Evolutionary conservation across 2,888 invertebrate genomes (phyloP).

Genomic region (Clivina fossor): DNA sequence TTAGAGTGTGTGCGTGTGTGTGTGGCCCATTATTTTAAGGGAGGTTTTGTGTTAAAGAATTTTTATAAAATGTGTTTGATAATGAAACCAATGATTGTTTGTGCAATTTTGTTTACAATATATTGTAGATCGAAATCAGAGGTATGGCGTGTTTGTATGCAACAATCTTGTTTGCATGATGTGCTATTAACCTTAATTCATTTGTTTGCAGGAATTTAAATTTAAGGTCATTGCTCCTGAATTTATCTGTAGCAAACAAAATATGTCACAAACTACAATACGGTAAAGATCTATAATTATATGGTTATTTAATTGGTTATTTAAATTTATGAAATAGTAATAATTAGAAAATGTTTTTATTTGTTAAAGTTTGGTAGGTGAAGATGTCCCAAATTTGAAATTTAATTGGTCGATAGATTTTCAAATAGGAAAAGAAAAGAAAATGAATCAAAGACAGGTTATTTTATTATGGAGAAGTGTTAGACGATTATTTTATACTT

Average conservation of each 20-base stretch:
- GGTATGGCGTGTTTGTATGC: too few relatives aligned
- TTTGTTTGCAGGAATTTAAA: slow-evolving; percentile 29
- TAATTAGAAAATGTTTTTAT: not conserved
- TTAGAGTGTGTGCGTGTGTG: too few relatives aligned
- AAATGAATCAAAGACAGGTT: slow-evolving; percentile 32
- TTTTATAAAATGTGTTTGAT: too few relatives aligned
- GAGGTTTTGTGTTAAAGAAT: too few relatives aligned
- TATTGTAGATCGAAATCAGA: too few relatives aligned
- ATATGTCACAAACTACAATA: slow-evolving; percentile 31
- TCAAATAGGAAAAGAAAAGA: slow-evolving; percentile 2
- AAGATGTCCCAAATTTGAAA: slow-evolving; percentile 34
- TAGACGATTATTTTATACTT: slow-evolving; percentile 27
- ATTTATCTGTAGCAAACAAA: slow-evolving; percentile 29
- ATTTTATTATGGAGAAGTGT: slow-evolving; percentile 35
- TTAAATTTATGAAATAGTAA: not conserved
- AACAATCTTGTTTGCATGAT: too few relatives aligned
- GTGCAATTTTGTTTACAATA: too few relatives aligned
- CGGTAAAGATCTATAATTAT: too few relatives aligned
- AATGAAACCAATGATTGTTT: too few relatives aligned
- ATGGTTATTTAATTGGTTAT: too few relatives aligned
- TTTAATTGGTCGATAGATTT: slow-evolving; percentile 35
- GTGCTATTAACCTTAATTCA: slow-evolving; percentile 3
- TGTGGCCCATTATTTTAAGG: too few relatives aligned
- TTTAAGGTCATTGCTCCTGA: slow-evolving; percentile 36
- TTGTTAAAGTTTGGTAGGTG: slow-evolving; percentile 33